These are phyloP conservation scores for Zeus faber DNA, from an alignment of 2,113 vertebrate genomes.

Conservation along the genomic window DNA sequence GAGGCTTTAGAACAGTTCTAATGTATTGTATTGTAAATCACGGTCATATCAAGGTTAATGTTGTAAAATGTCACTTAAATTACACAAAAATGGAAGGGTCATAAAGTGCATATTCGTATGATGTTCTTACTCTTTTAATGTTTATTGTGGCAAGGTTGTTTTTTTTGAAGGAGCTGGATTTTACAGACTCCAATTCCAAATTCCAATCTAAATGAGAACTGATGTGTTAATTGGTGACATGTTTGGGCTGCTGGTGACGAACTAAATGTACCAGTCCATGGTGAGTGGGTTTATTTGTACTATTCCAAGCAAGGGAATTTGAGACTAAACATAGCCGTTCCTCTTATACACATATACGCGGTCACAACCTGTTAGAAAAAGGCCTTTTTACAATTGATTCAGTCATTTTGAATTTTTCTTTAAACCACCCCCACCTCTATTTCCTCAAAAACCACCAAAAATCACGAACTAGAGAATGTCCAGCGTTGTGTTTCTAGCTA, in stretches of 20 bases:
- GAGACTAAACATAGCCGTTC: constrained; percentile 28
- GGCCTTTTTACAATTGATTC: neutral
- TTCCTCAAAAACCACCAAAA: too few species aligned
- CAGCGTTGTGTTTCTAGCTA: too few species aligned
- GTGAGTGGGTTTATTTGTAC: constrained; percentile 12
- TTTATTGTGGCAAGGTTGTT: neutral
- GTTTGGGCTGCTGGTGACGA: constrained; percentile 14
- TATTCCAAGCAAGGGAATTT: constrained; percentile 1
- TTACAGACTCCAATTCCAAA: constrained; percentile 1
- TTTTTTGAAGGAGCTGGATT: neutral
- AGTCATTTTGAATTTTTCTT: too few species aligned
- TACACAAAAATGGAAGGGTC: too few species aligned
- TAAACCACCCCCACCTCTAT: too few species aligned
- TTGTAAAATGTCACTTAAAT: too few species aligned
- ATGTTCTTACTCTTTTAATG: too few species aligned
- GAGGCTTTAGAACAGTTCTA: too few species aligned
- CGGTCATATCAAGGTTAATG: too few species aligned
- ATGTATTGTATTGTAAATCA: too few species aligned
- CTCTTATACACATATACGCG: neutral
- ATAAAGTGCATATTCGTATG: too few species aligned
- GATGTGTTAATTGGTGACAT: constrained; percentile 32
- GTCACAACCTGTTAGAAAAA: neutral
- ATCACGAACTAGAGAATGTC: too few species aligned
- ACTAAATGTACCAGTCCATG: neutral
- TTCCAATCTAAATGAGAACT: constrained; percentile 11